These are phyloP conservation scores for Drosophila azteca DNA, from an alignment of 1,140 invertebrate genomes.

Conservation along the genomic window DNA sequence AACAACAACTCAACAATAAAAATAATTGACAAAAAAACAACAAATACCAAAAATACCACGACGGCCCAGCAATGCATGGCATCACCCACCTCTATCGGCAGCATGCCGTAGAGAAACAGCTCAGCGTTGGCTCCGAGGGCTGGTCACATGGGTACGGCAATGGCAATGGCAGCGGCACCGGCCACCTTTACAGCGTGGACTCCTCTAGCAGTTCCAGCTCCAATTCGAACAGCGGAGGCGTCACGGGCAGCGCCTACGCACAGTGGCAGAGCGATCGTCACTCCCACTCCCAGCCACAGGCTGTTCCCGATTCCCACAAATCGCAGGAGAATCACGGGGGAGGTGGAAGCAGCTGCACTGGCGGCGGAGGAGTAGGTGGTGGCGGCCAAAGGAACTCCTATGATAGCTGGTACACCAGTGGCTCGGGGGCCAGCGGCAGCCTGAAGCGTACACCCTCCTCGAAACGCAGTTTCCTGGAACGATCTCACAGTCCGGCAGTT, in stretches of 20 bases:
- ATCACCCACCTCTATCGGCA: slow-evolving; percentile 83
- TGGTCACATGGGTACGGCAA: slow-evolving; percentile 66
- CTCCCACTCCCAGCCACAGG: slow-evolving; percentile 73
- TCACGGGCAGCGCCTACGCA: slow-evolving; percentile 70
- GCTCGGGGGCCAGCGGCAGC: slow-evolving; percentile 55
- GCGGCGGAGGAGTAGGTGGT: background rate
- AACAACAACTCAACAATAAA: slow-evolving; percentile 4
- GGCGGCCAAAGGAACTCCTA: slow-evolving; percentile 57
- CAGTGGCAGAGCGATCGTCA: slow-evolving; percentile 70
- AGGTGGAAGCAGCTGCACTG: background rate
- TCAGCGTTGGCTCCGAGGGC: slow-evolving; percentile 67
- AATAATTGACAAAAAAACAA: slow-evolving; percentile 11
- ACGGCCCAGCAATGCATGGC: slow-evolving; percentile 71
- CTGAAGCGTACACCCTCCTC: slow-evolving; percentile 78
- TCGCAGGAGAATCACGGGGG: slow-evolving; percentile 66
- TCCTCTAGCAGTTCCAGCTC: slow-evolving; percentile 79
- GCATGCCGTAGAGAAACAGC: slow-evolving; percentile 82
- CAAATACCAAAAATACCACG: slow-evolving; percentile 5
- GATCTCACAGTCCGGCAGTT: slow-evolving; percentile 81
- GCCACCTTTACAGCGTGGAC: slow-evolving; percentile 66
- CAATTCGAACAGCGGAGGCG: slow-evolving; percentile 66
- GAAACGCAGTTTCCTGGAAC: slow-evolving; percentile 73
- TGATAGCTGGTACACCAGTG: slow-evolving; percentile 55
- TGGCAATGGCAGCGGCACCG: slow-evolving; percentile 45
- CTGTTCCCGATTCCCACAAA: slow-evolving; percentile 74